A percentile compares a stretch with the other conserved stretches of the same genome.
These are phyloP conservation scores for Alviniconcha strummeri DNA, from an alignment of 2,888 invertebrate genomes.

Conservation along the genomic window DNA sequence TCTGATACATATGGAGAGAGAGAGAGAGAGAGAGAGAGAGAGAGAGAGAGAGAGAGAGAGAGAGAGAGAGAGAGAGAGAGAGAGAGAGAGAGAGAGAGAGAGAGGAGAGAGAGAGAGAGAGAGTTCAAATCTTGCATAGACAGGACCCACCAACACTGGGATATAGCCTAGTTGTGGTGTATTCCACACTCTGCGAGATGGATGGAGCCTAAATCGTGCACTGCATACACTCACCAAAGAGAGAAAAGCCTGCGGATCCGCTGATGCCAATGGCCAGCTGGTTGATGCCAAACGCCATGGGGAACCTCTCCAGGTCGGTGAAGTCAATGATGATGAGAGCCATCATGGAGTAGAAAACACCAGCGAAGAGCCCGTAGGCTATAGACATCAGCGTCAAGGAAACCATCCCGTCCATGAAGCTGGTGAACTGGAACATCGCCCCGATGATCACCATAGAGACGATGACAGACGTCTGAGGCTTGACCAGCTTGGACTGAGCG, in stretches of 20 bases:
- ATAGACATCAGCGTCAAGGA: not conserved
- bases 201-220: not conserved
- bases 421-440: constrained; percentile 2
- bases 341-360: constrained; percentile 24
- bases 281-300: not conserved
- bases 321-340: constrained; percentile 22
- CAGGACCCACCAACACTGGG: not conserved
- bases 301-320: not conserved
- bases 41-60: too few relatives aligned
- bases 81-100: not conserved
- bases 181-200: not conserved
- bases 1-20: too few relatives aligned
- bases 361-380: constrained; percentile 10
- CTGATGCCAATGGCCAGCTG: constrained; percentile 13
- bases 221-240: constrained; percentile 7
- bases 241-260: not conserved
- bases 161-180: not conserved
- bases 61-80: too few relatives aligned
- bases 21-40: too few relatives aligned
- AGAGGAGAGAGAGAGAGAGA: not conserved
- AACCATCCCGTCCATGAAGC: not conserved
- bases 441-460: constrained; percentile 7
- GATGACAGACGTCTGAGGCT: not conserved
- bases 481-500: constrained; percentile 9
- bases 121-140: not conserved